These are phyloP conservation scores for Thaumetopoea pityocampa DNA, from an alignment of 1,140 invertebrate genomes.

Conservation along the genomic window DNA sequence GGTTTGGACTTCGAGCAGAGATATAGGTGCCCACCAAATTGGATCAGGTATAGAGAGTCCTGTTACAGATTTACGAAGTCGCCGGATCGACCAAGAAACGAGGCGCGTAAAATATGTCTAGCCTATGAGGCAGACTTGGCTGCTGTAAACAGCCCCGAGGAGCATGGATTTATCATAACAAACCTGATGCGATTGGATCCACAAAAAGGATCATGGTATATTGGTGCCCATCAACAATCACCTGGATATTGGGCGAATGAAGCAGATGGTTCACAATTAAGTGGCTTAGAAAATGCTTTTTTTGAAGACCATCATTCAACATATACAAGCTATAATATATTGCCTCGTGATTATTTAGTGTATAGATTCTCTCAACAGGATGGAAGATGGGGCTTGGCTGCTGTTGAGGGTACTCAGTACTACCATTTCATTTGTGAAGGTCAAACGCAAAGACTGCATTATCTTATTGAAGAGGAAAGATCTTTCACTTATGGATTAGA, in stretches of 20 bases:
- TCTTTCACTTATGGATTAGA: conserved; percentile 89
- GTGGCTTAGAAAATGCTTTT: conserved; percentile 89
- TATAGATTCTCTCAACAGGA: conserved; percentile 83
- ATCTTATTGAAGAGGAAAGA: conserved; percentile 85
- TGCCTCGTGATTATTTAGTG: conserved; percentile 76
- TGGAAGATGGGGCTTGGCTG: conserved; percentile 89
- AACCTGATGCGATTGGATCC: conserved; percentile 88
- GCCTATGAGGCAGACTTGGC: conserved; percentile 88
- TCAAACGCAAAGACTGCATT: conserved; percentile 80
- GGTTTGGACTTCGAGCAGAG: conserved; percentile 65
- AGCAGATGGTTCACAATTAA: conserved; percentile 84
- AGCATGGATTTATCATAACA: conserved; percentile 90
- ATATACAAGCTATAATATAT: conserved; percentile 70
- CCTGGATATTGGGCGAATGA: conserved; percentile 90
- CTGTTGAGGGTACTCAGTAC: conserved; percentile 84
- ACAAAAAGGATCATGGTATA: conserved; percentile 91
- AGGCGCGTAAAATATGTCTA: conserved; percentile 88
- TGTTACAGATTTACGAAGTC: conserved; percentile 94
- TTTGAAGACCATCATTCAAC: conserved; percentile 75
- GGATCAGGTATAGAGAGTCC: conserved; percentile 84
- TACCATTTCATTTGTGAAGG: conserved; percentile 94
- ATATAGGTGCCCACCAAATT: conserved; percentile 87
- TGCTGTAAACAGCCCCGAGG: conserved; percentile 87
- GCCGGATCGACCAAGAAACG: conserved; percentile 84
- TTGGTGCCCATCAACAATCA: conserved; percentile 83